Conservation (phyloP, 1,140 invertebrate genomes). For the Danaus plexippus region DNA sequence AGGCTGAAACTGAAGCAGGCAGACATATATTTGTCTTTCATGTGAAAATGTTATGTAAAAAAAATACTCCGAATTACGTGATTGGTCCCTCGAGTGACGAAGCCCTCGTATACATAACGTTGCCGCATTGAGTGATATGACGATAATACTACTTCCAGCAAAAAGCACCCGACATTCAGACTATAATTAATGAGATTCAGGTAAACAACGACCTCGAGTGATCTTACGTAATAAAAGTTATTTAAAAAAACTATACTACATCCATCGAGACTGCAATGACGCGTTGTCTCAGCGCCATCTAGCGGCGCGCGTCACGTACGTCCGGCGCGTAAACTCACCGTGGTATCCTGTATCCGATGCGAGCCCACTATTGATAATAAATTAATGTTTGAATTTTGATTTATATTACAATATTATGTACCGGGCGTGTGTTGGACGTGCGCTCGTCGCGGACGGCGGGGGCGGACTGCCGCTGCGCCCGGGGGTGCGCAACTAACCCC, state of each 20-base stretch:
- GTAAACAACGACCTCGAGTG: background rate
- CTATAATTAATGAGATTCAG: too few species aligned
- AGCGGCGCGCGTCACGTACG: slow-evolving; percentile 11
- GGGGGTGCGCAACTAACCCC: slow-evolving; percentile 43
- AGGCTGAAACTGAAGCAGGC: too few species aligned
- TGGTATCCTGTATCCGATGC: background rate
- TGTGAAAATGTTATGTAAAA: too few species aligned
- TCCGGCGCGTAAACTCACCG: slow-evolving; percentile 17
- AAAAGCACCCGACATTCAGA: too few species aligned
- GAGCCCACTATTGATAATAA: slow-evolving; percentile 15
- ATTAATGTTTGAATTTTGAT: slow-evolving; percentile 14
- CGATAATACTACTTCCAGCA: too few species aligned
- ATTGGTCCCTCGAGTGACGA: too few species aligned
- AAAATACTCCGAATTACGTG: too few species aligned
- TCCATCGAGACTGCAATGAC: slow-evolving; percentile 53
- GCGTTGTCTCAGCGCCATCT: slow-evolving; percentile 47
- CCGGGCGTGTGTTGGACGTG: slow-evolving; percentile 23
- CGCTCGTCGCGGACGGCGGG: slow-evolving; percentile 27
- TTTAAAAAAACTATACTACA: slow-evolving; percentile 34
- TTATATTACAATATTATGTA: slow-evolving; percentile 8
- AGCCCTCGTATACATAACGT: too few species aligned
- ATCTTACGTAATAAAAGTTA: slow-evolving; percentile 45
- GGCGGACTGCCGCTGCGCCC: slow-evolving; percentile 45
- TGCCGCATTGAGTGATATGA: too few species aligned
- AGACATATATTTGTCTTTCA: too few species aligned